phyloP scores from a whole-genome alignment of 2,797 vertebrate species.

The Notamacropus eugenii region DNA sequence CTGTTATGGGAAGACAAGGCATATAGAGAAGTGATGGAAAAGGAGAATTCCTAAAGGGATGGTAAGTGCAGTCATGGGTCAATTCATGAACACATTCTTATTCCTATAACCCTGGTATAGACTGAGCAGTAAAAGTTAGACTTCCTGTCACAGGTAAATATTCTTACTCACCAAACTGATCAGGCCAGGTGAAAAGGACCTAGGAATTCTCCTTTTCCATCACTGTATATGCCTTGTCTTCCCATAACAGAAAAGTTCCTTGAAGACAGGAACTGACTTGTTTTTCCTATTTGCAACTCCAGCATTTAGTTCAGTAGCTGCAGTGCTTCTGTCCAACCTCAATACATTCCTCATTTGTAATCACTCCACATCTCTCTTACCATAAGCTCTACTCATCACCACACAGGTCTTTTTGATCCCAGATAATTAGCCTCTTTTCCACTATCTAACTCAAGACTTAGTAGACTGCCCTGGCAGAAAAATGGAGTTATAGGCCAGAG shows the following conservation, averaged over 20 bases:
- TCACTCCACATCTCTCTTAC: neutral
- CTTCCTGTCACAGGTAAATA: neutral
- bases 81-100: neutral
- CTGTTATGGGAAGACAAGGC: neutral
- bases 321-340: neutral
- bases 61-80: neutral
- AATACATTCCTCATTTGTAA: neutral
- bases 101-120: neutral
- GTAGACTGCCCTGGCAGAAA: neutral
- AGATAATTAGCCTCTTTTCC: neutral
- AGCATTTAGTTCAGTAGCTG: neutral
- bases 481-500: neutral
- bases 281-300: neutral
- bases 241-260: neutral
- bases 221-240: neutral
- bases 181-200: neutral
- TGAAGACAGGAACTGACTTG: neutral
- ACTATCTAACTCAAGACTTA: neutral
- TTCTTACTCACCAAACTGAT: neutral
- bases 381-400: neutral
- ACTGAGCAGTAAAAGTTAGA: neutral
- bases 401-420: neutral
- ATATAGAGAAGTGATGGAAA: neutral
- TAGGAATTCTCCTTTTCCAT: neutral
- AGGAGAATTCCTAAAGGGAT: neutral